Percentiles rank a stretch among this genome's conserved stretches.
Conservation (phyloP, 2,113 vertebrate species). For the Atlantisia rogersi region DNA sequence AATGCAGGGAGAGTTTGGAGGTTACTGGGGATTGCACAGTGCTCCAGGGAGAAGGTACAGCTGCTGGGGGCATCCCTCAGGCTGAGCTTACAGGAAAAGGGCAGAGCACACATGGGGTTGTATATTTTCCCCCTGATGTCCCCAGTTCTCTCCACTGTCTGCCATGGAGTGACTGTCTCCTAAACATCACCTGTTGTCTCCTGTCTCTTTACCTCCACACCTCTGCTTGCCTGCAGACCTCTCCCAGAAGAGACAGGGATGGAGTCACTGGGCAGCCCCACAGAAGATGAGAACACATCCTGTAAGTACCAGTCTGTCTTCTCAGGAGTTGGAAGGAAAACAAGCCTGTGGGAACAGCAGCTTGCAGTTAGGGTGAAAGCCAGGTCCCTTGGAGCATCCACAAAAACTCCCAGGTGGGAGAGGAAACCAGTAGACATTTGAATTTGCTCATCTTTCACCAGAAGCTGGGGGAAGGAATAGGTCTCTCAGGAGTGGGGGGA, state of each 20-base stretch:
- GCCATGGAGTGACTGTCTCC: neutral
- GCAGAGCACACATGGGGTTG: accelerated
- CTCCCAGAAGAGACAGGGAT: slow-evolving; percentile 89
- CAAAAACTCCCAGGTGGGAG: neutral
- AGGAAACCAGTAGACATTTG: neutral
- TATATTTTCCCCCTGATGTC: neutral
- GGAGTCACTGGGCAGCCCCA: slow-evolving; percentile 84
- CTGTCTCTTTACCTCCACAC: neutral
- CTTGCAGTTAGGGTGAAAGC: neutral
- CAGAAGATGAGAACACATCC: slow-evolving; percentile 79
- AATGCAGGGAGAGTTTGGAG: neutral
- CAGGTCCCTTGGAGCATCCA: neutral
- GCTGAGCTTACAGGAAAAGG: neutral
- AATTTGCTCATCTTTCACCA: neutral
- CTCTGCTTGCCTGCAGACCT: slow-evolving; percentile 71
- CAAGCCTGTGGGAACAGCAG: accelerated
- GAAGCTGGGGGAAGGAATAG: neutral
- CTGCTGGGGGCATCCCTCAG: neutral
- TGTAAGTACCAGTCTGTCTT: slow-evolving; percentile 78
- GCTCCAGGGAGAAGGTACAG: neutral
- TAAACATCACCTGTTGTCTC: neutral
- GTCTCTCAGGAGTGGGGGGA: neutral
- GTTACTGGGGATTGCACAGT: neutral
- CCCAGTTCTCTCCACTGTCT: neutral
- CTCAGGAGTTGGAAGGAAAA: neutral